Conservation (phyloP, 2,113 vertebrate genomes). For the Pristiophorus japonicus region DNA sequence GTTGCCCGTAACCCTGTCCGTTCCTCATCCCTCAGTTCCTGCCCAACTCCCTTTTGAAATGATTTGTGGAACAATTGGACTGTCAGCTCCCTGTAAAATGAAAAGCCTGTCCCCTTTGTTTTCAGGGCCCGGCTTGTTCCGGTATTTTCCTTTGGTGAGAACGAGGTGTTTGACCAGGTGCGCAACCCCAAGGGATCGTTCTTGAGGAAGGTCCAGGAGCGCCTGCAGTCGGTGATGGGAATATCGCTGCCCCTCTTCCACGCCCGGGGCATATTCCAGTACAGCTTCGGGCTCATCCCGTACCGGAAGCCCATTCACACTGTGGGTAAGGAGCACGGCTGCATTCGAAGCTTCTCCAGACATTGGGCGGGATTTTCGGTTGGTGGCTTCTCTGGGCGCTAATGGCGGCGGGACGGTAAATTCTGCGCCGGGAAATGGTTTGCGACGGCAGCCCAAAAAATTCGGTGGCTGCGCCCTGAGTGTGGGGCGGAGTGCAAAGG, state of each 20-base stretch:
- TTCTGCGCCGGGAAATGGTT: too few species aligned
- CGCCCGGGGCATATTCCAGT: conserved; percentile 84
- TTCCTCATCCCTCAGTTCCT: too few species aligned
- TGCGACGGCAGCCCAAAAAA: too few species aligned
- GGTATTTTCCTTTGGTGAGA: conserved; percentile 87
- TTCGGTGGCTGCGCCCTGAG: too few species aligned
- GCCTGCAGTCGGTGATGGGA: conserved; percentile 74
- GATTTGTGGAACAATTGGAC: too few species aligned
- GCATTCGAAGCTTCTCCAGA: too few species aligned
- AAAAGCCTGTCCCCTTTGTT: neutral
- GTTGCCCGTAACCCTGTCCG: too few species aligned
- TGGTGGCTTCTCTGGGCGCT: too few species aligned
- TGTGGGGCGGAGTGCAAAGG: too few species aligned
- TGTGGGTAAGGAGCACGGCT: conserved; percentile 79
- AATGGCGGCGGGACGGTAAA: too few species aligned
- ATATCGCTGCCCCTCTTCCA: conserved; percentile 83
- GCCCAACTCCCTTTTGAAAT: too few species aligned
- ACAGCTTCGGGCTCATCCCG: conserved; percentile 80
- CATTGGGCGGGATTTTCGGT: too few species aligned
- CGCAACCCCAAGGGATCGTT: conserved; percentile 68
- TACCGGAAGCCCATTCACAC: conserved; percentile 77
- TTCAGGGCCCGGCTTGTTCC: conserved; percentile 73
- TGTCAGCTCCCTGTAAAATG: neutral
- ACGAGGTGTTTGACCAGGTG: conserved; percentile 79
- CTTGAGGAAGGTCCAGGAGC: conserved; percentile 66